phyloP scores from a whole-genome alignment of 2,888 invertebrate genomes.

The Julus scanicus region DNA sequence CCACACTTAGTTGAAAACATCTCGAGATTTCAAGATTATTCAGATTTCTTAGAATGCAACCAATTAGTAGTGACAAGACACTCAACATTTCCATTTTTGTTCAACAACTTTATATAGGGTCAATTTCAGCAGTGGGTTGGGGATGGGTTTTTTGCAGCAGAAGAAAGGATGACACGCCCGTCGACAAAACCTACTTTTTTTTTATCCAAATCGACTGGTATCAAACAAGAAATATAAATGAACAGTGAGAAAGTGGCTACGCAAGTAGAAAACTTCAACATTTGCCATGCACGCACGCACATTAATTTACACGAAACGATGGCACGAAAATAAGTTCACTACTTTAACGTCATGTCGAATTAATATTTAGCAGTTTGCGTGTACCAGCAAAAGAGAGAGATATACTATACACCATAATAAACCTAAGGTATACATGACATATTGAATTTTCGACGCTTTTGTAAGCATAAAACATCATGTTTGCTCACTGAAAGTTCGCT shows the following conservation, averaged over 20 bases:
- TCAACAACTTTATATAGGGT: too few relatives aligned
- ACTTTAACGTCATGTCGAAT: neutral
- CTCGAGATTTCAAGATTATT: too few relatives aligned
- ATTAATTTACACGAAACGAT: slow-evolving; percentile 6
- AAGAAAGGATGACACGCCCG: neutral
- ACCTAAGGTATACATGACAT: too few relatives aligned
- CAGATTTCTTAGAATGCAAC: too few relatives aligned
- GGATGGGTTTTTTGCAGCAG: neutral
- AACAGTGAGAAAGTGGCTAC: neutral
- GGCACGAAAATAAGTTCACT: neutral
- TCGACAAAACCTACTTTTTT: neutral
- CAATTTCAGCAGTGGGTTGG: neutral
- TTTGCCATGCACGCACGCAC: neutral
- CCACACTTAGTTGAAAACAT: neutral
- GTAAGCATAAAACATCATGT: neutral
- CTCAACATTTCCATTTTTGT: too few relatives aligned
- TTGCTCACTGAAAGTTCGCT: neutral
- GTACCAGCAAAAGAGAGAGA: neutral
- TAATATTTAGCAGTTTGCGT: slow-evolving; percentile 9
- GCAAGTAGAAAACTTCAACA: neutral
- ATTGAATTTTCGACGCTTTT: neutral
- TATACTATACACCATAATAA: neutral
- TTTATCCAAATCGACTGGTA: slow-evolving; percentile 2
- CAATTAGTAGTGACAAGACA: too few relatives aligned
- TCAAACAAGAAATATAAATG: neutral